Base-by-base conservation (phyloP, 2,113 vertebrate species). In the Chlamydotis undulata region DNA sequence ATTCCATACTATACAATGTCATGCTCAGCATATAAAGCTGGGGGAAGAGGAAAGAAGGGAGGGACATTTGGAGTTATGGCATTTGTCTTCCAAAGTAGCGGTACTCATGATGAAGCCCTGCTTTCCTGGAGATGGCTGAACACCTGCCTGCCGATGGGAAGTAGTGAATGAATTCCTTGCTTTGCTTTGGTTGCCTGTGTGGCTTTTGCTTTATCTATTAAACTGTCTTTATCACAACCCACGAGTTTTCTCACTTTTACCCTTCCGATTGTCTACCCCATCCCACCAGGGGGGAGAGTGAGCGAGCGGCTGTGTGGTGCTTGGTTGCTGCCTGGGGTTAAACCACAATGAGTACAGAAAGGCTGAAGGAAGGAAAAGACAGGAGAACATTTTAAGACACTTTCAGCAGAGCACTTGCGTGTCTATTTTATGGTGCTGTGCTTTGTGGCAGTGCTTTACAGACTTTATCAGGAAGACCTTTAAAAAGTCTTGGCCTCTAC, bases 271-370 rank as follows among this genome's bases (percentile, higher is more conserved):
- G 28, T 55, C 53, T 55, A 24, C 24, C 28, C 28, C 33, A 14
- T 31, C 37, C 37, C 33, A 45, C 6, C 19, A 10, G 0, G 0
- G 0, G 0, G 13, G 9, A 7, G 3, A 33, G 50, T 17, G 19
- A 68, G 31, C 0, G 4, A 71, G n/a, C 2, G 1, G 25, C 52
- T 43, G 25, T 1, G 7, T 12, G 25, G 43, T 6, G 52, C 35
- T 73, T 9, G 22, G 13, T 35, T 65, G 53, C 12, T 0, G 3
- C 26, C 43, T 60, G 26, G 22, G 11, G 26, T 73, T 65, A 43
- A 63, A 47, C n/a, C n/a, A 31, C 0, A 3, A 29, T 16, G 65
- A 45, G 33, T 60, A 37, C 23, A 47, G 67, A 79, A 71, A 55
- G 17, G 15, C 1, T 83, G 49, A 86, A 67, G 25, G 56, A 74